These are phyloP conservation scores for Alectoris magna DNA, from an alignment of 2,797 vertebrate species.

Conservation along the genomic window DNA sequence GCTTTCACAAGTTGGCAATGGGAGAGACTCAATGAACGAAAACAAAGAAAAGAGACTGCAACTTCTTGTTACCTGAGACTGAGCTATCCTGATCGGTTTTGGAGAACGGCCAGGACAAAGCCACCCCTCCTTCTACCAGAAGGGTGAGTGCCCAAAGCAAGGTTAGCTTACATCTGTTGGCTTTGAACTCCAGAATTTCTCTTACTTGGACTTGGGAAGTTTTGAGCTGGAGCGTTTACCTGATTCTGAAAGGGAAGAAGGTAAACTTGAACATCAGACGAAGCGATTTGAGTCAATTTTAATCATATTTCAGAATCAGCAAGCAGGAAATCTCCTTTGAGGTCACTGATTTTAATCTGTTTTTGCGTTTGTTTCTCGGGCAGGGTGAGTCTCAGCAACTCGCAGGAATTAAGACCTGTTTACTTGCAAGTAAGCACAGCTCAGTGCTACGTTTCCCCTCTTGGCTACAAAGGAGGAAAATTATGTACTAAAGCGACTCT, in stretches of 20 bases:
- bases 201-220: neutral
- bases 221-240: neutral
- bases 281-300: neutral
- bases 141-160: neutral
- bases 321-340: slow-evolving; percentile 19
- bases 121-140: neutral
- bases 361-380: neutral
- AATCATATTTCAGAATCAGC: neutral
- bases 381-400: neutral
- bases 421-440: neutral
- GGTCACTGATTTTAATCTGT: slow-evolving; percentile 10
- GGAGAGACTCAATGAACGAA: neutral
- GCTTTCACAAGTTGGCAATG: neutral
- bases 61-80: neutral
- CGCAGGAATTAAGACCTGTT: neutral
- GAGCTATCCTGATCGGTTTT: accelerated
- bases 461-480: neutral
- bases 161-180: neutral
- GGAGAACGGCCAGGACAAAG: neutral
- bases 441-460: neutral
- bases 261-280: neutral
- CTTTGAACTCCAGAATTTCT: neutral
- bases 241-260: neutral
- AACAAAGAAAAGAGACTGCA: neutral
- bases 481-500: neutral